These are phyloP conservation scores for Morone chrysops DNA, from an alignment of 2,113 vertebrate species.

Conservation along the genomic window DNA sequence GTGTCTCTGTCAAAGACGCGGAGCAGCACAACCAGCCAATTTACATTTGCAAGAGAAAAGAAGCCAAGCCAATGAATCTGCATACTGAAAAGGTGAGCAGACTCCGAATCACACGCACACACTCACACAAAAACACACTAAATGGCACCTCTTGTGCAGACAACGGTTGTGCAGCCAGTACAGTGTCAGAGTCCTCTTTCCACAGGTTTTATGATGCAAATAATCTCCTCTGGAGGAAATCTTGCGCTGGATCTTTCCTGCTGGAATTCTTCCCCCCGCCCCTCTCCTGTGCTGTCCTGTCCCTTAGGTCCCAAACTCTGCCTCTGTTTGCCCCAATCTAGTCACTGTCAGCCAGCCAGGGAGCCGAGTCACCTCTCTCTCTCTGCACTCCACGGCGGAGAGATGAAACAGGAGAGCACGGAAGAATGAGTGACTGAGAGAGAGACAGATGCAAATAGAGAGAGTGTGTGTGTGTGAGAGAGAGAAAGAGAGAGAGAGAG, in stretches of 20 bases:
- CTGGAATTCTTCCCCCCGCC: constrained; percentile 14
- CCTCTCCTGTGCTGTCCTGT: constrained; percentile 34
- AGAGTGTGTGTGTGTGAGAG: constrained; percentile 5
- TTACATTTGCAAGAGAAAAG: constrained; percentile 74
- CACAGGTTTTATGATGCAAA: constrained; percentile 74
- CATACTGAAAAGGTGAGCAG: constrained; percentile 72
- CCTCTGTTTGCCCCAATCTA: constrained; percentile 46
- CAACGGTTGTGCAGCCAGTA: constrained; percentile 54
- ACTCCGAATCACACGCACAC: constrained; percentile 17
- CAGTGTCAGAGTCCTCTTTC: constrained; percentile 56
- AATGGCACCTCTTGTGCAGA: constrained; percentile 75
- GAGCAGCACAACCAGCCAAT: constrained; percentile 47
- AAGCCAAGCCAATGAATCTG: constrained; percentile 45
- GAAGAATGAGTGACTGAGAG: constrained; percentile 53
- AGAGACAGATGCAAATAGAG: constrained; percentile 33
- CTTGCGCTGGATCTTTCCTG: constrained; percentile 41
- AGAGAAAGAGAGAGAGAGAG: constrained; percentile 7
- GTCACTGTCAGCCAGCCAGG: constrained; percentile 40
- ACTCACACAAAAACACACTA: constrained; percentile 45
- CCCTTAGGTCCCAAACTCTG: constrained; percentile 66
- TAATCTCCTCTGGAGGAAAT: constrained; percentile 62
- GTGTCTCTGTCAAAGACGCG: constrained; percentile 43
- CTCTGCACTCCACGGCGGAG: constrained; percentile 42
- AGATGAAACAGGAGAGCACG: constrained; percentile 59
- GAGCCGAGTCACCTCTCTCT: constrained; percentile 56